Base-by-base conservation (phyloP, 2,797 vertebrate genomes). In the Acanthurus lineatus region DNA sequence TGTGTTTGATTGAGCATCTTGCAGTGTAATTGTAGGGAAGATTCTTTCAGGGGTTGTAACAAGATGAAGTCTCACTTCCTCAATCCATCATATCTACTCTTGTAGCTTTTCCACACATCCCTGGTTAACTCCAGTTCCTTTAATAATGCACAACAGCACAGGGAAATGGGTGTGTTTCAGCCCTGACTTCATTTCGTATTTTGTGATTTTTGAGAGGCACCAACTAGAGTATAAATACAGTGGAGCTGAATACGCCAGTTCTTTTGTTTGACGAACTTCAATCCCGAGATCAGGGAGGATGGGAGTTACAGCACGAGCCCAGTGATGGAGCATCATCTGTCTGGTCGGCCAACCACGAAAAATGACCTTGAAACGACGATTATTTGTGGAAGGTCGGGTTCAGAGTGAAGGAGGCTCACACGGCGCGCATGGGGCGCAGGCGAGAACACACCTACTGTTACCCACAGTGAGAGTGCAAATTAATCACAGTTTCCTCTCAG, bases 341-440 rank as follows among this genome's bases (percentile, higher is more conserved):
- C 42, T 45, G 53, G 2, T 76, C 58, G 64, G 64, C 17, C 20
- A 17, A 22, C 20, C n/a, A 9, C n/a, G 11, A n/a, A 47, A n/a
- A 42, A 56, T 85, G 70, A 87, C 88, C 89, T 90, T 91, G 87
- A 81, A 57, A 40, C 6, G 5, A n/a, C 14, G 45, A 1, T 60
- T 71, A 17, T 67, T 79, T 74, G 15, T 56, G 48, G 47, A 67
- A 25, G 48, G 53, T 52, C 42, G 19, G 51, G 19, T 57, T 53
- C 4, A 38, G 47, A 35, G 52, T 62, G 20, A 84, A 51, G 77
- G 38, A 45, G 8, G 22, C 1, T 45, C 12, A 65, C 20, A 47
- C 22, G 44, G 35, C 0, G 10, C 25, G 69, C 52, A 67, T 11
- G n/a, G 35, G 54, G 40, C 1, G 40, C 8, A 22, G 45, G 5